These are phyloP conservation scores for Maconellicoccus hirsutus DNA, from an alignment of 1,140 invertebrate species.

Conservation along the genomic window DNA sequence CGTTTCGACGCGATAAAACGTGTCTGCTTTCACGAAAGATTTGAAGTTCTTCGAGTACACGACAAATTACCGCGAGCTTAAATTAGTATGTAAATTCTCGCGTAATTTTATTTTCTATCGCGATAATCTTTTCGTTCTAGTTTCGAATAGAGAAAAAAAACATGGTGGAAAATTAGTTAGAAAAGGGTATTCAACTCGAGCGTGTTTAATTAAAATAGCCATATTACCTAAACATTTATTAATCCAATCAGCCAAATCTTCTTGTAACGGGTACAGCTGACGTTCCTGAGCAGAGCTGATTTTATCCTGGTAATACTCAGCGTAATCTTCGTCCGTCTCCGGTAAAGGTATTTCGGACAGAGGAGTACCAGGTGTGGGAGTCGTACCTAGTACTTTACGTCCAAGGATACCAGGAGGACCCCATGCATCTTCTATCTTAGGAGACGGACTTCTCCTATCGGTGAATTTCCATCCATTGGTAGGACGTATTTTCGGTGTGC, in stretches of 20 bases:
- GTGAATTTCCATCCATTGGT: background rate
- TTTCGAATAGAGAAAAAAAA: too few relatives aligned
- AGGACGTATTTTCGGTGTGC: background rate
- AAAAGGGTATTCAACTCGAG: too few relatives aligned
- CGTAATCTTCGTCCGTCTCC: slow-evolving; percentile 51
- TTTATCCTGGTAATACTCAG: slow-evolving; percentile 59
- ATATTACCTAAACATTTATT: slow-evolving; percentile 65
- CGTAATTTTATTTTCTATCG: too few relatives aligned
- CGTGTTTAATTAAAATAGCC: too few relatives aligned
- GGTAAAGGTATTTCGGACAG: slow-evolving; percentile 40
- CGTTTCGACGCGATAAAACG: too few relatives aligned
- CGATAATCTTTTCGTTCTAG: too few relatives aligned
- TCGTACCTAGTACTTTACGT: background rate
- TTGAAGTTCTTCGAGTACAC: too few relatives aligned
- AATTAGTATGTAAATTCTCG: too few relatives aligned
- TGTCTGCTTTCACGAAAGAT: too few relatives aligned
- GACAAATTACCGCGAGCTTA: too few relatives aligned
- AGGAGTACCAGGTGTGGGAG: background rate
- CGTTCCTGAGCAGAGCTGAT: slow-evolving; percentile 61
- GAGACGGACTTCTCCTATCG: background rate
- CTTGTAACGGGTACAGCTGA: slow-evolving; percentile 66
- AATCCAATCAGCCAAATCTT: slow-evolving; percentile 76
- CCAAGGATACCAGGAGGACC: background rate
- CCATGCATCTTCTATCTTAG: background rate
- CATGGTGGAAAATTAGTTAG: too few relatives aligned